A percentile compares a stretch with the other conserved stretches of the same genome.
Evolutionary conservation across 2,113 vertebrate genomes (phyloP).

Genomic region (Saguinus imperator): DNA sequence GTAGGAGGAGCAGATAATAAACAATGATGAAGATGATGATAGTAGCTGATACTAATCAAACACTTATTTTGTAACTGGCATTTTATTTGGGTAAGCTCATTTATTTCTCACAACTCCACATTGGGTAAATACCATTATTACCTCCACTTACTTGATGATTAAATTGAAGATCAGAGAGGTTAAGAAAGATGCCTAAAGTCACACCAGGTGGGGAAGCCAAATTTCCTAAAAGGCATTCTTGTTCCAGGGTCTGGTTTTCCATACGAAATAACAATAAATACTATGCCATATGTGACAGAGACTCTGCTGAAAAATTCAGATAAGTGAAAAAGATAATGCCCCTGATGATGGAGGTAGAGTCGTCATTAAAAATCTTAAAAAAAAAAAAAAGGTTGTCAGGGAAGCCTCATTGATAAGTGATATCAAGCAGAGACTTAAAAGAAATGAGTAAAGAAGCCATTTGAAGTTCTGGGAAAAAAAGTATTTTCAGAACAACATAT

Average conservation of each 20-base stretch:
- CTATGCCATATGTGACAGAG: background rate
- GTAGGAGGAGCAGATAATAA: background rate
- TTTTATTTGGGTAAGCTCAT: slow-evolving; percentile 39
- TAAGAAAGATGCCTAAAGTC: slow-evolving; percentile 25
- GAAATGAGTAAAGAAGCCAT: slow-evolving; percentile 25
- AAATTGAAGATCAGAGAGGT: slow-evolving; percentile 22
- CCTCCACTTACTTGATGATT: background rate
- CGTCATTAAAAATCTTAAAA: background rate
- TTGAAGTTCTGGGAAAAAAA: slow-evolving; percentile 24
- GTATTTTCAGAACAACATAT: background rate
- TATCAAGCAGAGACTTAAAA: slow-evolving; percentile 38
- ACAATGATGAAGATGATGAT: background rate
- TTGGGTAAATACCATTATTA: background rate
- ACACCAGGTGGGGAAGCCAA: slow-evolving; percentile 35
- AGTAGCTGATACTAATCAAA: background rate
- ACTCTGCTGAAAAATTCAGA: background rate
- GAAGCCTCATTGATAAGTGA: background rate
- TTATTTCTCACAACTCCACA: slow-evolving; percentile 2
- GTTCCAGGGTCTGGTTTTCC: background rate
- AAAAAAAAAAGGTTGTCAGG: background rate
- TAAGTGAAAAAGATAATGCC: background rate
- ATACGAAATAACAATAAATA: background rate
- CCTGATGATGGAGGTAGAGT: background rate
- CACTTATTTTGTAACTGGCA: background rate
- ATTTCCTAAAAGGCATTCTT: background rate